A percentile compares a stretch with the other conserved stretches of the same genome.
Evolutionary conservation across 2,113 vertebrate genomes (phyloP).

Genomic region (Equus przewalskii): DNA sequence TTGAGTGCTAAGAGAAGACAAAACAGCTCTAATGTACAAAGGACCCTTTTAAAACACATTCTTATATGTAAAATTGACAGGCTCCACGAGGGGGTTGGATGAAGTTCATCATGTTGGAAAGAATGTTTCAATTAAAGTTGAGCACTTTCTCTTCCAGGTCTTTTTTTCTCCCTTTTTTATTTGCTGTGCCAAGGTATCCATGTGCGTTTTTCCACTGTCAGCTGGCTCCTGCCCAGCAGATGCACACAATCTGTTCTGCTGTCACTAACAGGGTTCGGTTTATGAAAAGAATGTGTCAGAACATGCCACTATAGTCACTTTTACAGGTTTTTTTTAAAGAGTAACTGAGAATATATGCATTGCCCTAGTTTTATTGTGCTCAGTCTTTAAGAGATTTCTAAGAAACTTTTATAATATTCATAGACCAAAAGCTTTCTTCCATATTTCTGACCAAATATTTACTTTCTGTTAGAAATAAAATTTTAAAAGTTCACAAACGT

Average conservation of each 20-base stretch:
- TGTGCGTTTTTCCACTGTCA: slow-evolving; percentile 95
- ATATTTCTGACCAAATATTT: slow-evolving; percentile 67
- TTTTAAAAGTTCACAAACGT: slow-evolving; percentile 1
- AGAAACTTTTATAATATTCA: slow-evolving; percentile 80
- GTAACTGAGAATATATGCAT: slow-evolving; percentile 86
- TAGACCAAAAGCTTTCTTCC: slow-evolving; percentile 59
- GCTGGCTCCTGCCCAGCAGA: slow-evolving; percentile 96
- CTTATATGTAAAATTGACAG: slow-evolving; percentile 75
- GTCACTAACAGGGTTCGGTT: slow-evolving; percentile 92
- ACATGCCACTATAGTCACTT: slow-evolving; percentile 90
- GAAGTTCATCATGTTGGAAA: slow-evolving; percentile 86
- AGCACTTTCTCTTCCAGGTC: slow-evolving; percentile 89
- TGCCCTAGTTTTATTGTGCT: slow-evolving; percentile 79
- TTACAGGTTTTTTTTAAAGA: slow-evolving; percentile 87
- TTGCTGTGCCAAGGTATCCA: slow-evolving; percentile 96
- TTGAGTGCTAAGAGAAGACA: slow-evolving; percentile 71
- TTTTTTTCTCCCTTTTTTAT: slow-evolving; percentile 88
- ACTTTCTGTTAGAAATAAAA: slow-evolving; percentile 58
- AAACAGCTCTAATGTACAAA: slow-evolving; percentile 71
- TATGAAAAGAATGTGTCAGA: slow-evolving; percentile 92
- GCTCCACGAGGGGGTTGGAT: slow-evolving; percentile 84
- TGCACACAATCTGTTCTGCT: slow-evolving; percentile 93
- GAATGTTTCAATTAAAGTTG: slow-evolving; percentile 89
- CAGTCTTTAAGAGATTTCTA: slow-evolving; percentile 78
- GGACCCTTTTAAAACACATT: slow-evolving; percentile 68